These are phyloP conservation scores for Hemicrepidius hirtus DNA, from an alignment of 2,888 invertebrate genomes.

Conservation along the genomic window DNA sequence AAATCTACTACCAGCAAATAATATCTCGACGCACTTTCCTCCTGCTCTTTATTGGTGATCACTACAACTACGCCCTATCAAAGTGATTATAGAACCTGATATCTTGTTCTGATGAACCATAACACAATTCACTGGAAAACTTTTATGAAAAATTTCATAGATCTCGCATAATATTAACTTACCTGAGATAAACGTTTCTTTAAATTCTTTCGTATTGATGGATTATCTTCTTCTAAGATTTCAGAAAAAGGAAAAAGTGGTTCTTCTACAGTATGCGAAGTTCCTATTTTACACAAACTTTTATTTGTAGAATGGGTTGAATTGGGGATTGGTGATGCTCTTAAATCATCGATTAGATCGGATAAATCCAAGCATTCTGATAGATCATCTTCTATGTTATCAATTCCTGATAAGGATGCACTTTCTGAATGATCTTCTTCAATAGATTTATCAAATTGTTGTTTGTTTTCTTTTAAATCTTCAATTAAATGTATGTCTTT, in stretches of 20 bases:
- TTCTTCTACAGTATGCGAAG: conserved; percentile 8
- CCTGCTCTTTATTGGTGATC: too few species aligned
- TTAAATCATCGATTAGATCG: neutral
- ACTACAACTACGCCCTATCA: too few species aligned
- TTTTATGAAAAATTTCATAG: too few species aligned
- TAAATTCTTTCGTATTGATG: neutral
- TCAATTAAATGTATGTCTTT: too few species aligned
- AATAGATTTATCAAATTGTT: neutral
- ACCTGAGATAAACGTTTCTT: conserved; percentile 21
- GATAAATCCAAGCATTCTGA: neutral
- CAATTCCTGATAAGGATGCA: neutral
- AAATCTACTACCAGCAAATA: too few species aligned
- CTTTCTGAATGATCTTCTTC: neutral
- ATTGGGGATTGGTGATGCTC: too few species aligned
- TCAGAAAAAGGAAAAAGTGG: conserved; percentile 17
- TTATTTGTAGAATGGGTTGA: neutral
- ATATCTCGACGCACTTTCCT: too few species aligned
- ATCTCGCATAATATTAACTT: neutral
- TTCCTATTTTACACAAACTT: neutral
- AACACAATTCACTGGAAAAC: too few species aligned
- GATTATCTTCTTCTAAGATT: neutral
- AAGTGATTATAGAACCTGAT: too few species aligned
- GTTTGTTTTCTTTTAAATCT: neutral
- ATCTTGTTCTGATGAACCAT: too few species aligned
- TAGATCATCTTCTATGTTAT: neutral